Base-by-base conservation (phyloP, 2,113 vertebrate species). In the Dascyllus trimaculatus region DNA sequence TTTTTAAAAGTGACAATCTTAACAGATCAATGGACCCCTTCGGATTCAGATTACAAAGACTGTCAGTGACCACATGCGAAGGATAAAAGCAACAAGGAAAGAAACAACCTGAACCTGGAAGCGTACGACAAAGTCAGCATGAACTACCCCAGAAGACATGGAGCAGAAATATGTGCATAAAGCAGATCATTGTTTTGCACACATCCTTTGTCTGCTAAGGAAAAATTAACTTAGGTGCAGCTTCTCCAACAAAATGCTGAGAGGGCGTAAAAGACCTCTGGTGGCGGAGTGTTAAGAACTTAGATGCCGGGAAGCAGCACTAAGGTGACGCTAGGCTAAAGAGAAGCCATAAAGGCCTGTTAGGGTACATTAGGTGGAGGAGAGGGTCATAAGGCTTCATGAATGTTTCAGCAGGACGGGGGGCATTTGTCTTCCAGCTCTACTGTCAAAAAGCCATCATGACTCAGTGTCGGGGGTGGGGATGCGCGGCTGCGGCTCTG, bases 351-450 rank as follows among this genome's bases (percentile, higher is more conserved):
- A 91, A 94, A 92, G 91, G 78, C 67, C 71, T 92, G 90, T 92
- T 95, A 94, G 88, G 93, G 87, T 93, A 93, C 93, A 94, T 93
- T 94, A 93, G 70, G 71, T 88, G 84, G 79, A 90, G 83, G 85
- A 92, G 93, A 94, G 81, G 93, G 85, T 88, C 91, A 84, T 87
- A 92, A 93, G 78, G 83, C 77, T 88, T 88, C 92, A 86, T 93
- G 85, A 94, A 94, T 94, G 94, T 95, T 95, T 95, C 81, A 94
- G 85, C 46, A 85, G 61, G 86, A 87, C 71, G 11, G 70, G 32
- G 84, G 87, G 79, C 67, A 45, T 57, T 85, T 32, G 85, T 88
- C 86, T 92, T 88, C 67, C 72, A 85, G 82, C 77, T 86, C 80
- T 64, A 70, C 91, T 84, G 85, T 67, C 85, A 89, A 88, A 93